Conservation (phyloP, 2,888 invertebrate genomes). For the Saturnia pavonia region DNA sequence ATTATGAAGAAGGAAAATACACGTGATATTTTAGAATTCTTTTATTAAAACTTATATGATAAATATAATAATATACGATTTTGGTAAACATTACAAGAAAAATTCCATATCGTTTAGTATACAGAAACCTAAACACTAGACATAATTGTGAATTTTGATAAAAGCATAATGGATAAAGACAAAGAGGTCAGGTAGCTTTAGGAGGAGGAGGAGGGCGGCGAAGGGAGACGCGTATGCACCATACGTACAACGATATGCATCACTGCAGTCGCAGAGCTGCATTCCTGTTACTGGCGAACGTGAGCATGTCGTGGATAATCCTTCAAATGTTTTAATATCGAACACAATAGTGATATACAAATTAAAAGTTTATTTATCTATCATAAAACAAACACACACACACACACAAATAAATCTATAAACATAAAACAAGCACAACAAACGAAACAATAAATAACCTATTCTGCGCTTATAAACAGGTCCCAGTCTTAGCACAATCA, state of each 20-base stretch:
- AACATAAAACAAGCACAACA: too few species aligned
- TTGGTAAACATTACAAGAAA: not conserved
- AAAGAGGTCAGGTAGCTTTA: conserved; percentile 58
- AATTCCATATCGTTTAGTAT: not conserved
- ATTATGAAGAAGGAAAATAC: too few species aligned
- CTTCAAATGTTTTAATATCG: conserved; percentile 21
- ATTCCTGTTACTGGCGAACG: conserved; percentile 67
- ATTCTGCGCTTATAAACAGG: too few species aligned
- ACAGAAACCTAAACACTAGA: not conserved
- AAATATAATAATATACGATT: not conserved
- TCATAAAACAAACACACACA: not conserved
- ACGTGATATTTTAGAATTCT: too few species aligned
- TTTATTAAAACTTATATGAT: too few species aligned
- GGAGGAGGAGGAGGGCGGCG: conserved; percentile 29
- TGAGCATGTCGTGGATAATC: conserved; percentile 49
- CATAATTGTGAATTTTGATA: conserved; percentile 3
- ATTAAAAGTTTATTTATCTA: not conserved
- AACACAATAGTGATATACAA: not conserved
- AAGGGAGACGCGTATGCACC: conserved; percentile 57
- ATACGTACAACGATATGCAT: conserved; percentile 76
- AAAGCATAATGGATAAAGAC: conserved; percentile 62
- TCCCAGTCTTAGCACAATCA: too few species aligned
- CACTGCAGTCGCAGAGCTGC: conserved; percentile 77
- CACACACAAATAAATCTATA: too few species aligned
- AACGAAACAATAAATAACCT: too few species aligned